Percentiles rank a stretch among this genome's conserved stretches.
Conservation (phyloP, 2,888 invertebrate species). For the Rhodophaea formosa region DNA sequence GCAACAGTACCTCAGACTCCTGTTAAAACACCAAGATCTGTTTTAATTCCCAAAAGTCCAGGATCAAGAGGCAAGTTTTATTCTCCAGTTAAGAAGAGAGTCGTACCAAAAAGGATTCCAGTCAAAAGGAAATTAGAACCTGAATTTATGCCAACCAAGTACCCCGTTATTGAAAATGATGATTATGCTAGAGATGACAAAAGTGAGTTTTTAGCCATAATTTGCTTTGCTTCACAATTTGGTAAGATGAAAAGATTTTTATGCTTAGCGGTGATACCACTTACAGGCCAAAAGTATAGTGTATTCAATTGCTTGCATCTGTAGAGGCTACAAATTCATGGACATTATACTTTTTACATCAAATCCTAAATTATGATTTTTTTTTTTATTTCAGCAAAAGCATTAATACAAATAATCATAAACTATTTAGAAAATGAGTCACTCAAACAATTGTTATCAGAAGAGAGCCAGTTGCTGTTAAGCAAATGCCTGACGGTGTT, state of each 20-base stretch:
- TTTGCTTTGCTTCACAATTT: no score
- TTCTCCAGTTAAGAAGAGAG: slow-evolving; percentile 60
- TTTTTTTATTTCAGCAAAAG: slow-evolving; percentile 51
- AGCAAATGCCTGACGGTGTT: slow-evolving; percentile 37
- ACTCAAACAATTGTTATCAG: slow-evolving; percentile 44
- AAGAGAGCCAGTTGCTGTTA: slow-evolving; percentile 41
- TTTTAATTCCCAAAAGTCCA: slow-evolving; percentile 26
- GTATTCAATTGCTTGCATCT: no score
- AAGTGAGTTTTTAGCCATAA: slow-evolving; percentile 47
- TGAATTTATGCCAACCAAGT: slow-evolving; percentile 28
- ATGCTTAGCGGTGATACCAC: no score
- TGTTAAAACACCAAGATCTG: slow-evolving; percentile 27
- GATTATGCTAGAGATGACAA: slow-evolving; percentile 54
- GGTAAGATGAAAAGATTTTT: no score
- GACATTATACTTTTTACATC: no score
- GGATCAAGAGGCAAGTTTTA: slow-evolving; percentile 46
- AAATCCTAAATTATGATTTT: not conserved
- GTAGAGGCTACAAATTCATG: no score
- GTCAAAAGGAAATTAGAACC: slow-evolving; percentile 46
- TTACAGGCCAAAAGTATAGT: no score
- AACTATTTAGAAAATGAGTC: slow-evolving; percentile 47
- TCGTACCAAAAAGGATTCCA: slow-evolving; percentile 40
- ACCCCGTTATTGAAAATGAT: slow-evolving; percentile 23
- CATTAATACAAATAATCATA: slow-evolving; percentile 52
- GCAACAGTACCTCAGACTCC: slow-evolving; percentile 25